Percentiles rank a stretch among this genome's conserved stretches.
These are phyloP conservation scores for Gadus chalcogrammus DNA, from an alignment of 2,113 vertebrate genomes.

Conservation along the genomic window DNA sequence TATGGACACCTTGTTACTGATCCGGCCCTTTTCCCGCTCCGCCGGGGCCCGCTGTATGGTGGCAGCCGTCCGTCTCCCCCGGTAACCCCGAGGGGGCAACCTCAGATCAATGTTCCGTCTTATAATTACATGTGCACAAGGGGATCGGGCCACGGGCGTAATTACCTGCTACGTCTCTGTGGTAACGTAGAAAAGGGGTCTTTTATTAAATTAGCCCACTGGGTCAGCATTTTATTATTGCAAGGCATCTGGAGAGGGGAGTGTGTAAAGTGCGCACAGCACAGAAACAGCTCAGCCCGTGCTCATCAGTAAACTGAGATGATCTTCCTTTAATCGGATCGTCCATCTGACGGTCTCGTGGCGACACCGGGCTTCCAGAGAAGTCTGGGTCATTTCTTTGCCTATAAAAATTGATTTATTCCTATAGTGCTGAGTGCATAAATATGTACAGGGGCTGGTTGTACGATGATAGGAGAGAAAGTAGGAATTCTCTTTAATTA, in stretches of 20 bases:
- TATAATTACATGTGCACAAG: constrained; percentile 47
- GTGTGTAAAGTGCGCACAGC: not conserved
- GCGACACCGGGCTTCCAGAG: too few relatives aligned
- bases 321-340: not conserved
- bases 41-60: constrained; percentile 27
- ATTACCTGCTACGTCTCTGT: constrained; percentile 59
- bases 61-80: constrained; percentile 43
- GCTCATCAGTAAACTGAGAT: not conserved
- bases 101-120: constrained; percentile 49
- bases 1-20: constrained; percentile 26
- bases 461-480: too few relatives aligned
- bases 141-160: constrained; percentile 48
- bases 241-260: not conserved
- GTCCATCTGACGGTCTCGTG: too few relatives aligned
- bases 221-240: constrained; percentile 43
- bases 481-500: too few relatives aligned
- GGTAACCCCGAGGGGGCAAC: constrained; percentile 41
- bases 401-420: too few relatives aligned
- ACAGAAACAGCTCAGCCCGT: not conserved
- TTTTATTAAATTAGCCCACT: constrained; percentile 69
- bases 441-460: too few relatives aligned
- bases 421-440: too few relatives aligned
- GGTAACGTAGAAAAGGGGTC: constrained; percentile 53
- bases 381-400: too few relatives aligned
- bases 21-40: constrained; percentile 22